A percentile compares a stretch with the other conserved stretches of the same genome.
phyloP scores from a whole-genome alignment of 2,797 vertebrate species.

The Sciaenops ocellatus region DNA sequence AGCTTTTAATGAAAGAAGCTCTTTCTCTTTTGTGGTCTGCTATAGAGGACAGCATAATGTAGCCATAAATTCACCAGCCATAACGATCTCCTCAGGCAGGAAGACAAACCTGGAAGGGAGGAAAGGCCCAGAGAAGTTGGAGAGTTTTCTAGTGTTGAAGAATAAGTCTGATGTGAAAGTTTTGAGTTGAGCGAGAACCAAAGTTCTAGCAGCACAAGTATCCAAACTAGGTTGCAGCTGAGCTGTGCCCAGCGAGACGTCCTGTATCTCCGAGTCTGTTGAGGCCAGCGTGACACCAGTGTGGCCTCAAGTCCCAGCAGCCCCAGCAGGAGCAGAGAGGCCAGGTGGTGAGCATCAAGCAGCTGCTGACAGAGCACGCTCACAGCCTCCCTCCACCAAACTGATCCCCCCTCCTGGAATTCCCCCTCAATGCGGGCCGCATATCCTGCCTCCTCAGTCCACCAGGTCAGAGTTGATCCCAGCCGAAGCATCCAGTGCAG shows the following conservation, averaged over 20 bases:
- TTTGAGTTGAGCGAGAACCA: constrained; percentile 26
- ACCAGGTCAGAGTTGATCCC: not conserved
- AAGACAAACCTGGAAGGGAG: constrained; percentile 66
- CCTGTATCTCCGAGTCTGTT: constrained; percentile 77
- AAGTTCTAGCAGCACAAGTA: constrained; percentile 75
- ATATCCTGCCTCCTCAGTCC: not conserved
- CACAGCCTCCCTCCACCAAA: constrained; percentile 25
- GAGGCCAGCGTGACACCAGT: constrained; percentile 83
- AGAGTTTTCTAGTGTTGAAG: not conserved
- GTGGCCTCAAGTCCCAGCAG: constrained; percentile 85
- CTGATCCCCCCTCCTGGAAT: not conserved
- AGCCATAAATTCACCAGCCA: constrained; percentile 83
- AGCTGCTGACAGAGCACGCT: constrained; percentile 69
- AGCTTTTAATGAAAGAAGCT: constrained; percentile 71
- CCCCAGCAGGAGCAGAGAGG: constrained; percentile 84
- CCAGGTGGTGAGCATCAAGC: constrained; percentile 78
- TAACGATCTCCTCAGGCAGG: constrained; percentile 71
- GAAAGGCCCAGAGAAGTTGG: constrained; percentile 1
- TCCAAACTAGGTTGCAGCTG: constrained; percentile 75
- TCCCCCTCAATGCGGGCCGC: too few species aligned
- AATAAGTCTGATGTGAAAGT: constrained; percentile 7
- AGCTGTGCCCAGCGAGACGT: constrained; percentile 78
- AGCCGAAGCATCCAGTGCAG: constrained; percentile 65
- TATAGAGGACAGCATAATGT: constrained; percentile 82
- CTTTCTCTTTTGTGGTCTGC: constrained; percentile 61